Percentiles rank a stretch among this genome's conserved stretches.
Conservation (phyloP, 2,888 invertebrate species). For the Andrena flavipes region DNA sequence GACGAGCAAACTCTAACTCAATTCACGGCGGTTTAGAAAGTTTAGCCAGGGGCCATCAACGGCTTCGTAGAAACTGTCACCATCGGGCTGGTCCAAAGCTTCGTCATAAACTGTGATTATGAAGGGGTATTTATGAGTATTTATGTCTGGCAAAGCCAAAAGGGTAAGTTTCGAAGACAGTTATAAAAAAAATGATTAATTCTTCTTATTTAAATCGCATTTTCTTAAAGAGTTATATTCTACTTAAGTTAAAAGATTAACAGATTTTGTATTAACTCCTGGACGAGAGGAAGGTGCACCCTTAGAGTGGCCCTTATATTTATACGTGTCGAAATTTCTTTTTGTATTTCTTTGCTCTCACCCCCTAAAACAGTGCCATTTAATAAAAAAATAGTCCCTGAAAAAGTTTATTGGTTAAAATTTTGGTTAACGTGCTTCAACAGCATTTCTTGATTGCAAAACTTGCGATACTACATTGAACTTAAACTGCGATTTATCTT, state of each 20-base stretch:
- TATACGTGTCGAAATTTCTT: no score
- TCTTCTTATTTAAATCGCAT: not conserved
- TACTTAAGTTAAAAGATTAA: no score
- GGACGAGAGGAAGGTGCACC: no score
- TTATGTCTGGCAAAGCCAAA: not conserved
- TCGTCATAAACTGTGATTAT: constrained; percentile 49
- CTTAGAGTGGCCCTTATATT: no score
- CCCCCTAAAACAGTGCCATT: no score
- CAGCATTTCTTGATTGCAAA: not conserved
- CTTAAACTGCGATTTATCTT: constrained; percentile 29
- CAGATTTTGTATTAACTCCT: no score
- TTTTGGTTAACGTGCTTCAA: not conserved
- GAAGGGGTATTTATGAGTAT: constrained; percentile 30
- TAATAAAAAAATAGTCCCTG: no score
- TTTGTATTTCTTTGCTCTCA: no score
- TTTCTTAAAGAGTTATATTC: no score
- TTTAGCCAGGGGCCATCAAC: constrained; percentile 79
- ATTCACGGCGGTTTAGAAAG: constrained; percentile 74
- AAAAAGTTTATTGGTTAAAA: no score
- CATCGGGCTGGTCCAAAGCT: constrained; percentile 60
- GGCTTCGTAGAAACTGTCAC: constrained; percentile 73
- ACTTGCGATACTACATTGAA: not conserved
- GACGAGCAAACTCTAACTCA: constrained; percentile 75
- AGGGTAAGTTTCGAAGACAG: not conserved
- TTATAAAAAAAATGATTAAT: not conserved